A percentile compares a stretch with the other conserved stretches of the same genome.
phyloP scores from a whole-genome alignment of 2,888 invertebrate species.

The Ceraclea dissimilis region DNA sequence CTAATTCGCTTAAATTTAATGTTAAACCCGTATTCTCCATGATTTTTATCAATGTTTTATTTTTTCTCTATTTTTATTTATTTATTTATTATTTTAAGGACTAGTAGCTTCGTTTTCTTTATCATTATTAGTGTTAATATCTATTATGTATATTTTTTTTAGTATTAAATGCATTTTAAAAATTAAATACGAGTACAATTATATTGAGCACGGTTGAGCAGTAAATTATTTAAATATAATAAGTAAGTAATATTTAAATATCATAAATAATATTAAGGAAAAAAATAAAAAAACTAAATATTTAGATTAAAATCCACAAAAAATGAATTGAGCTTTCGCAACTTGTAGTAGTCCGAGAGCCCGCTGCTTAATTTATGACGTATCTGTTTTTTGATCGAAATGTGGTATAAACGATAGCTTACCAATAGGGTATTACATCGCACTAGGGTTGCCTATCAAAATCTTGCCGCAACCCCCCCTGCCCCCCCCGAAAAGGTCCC shows the following conservation, averaged over 20 bases:
- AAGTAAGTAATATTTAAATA: background rate
- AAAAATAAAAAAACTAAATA: too few relatives aligned
- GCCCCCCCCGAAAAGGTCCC: too few relatives aligned
- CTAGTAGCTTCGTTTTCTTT: constrained; percentile 7
- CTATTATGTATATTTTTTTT: background rate
- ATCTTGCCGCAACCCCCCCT: too few relatives aligned
- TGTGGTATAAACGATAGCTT: too few relatives aligned
- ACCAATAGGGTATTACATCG: too few relatives aligned
- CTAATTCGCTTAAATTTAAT: constrained; percentile 7
- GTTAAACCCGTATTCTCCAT: constrained; percentile 24
- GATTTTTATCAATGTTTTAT: constrained; percentile 14
- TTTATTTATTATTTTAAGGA: constrained; percentile 9
- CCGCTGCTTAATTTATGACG: too few relatives aligned
- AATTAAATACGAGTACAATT: background rate
- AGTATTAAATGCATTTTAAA: background rate
- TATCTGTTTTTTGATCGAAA: too few relatives aligned
- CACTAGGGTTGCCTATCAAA: too few relatives aligned
- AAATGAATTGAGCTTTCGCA: too few relatives aligned
- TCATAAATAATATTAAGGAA: background rate
- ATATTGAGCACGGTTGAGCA: background rate
- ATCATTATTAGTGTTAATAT: constrained; percentile 4
- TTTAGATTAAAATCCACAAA: too few relatives aligned
- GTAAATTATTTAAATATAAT: background rate
- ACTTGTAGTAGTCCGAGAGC: too few relatives aligned
- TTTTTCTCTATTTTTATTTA: too few relatives aligned